A percentile compares a stretch with the other conserved stretches of the same genome.
phyloP scores from a whole-genome alignment of 2,113 vertebrate species.

The Rhinogobius similis region DNA sequence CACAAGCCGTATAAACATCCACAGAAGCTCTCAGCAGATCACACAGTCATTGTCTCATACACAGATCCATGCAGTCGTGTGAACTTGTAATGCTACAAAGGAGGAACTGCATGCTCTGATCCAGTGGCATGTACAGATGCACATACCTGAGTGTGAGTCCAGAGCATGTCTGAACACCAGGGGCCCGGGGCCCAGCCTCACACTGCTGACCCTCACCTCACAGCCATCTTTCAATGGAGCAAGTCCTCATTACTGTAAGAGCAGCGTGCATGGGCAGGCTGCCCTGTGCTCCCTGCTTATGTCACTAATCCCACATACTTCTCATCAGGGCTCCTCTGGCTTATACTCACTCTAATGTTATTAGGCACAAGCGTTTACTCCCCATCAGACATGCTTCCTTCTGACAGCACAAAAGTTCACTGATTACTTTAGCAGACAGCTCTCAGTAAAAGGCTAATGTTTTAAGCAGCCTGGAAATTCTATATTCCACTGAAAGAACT shows the following conservation, averaged over 20 bases:
- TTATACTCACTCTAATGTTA: slow-evolving; percentile 15
- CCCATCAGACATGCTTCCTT: slow-evolving; percentile 28
- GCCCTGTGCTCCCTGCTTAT: slow-evolving; percentile 14
- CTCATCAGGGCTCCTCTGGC: slow-evolving; percentile 21
- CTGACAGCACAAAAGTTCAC: slow-evolving; percentile 21
- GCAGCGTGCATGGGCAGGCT: slow-evolving; percentile 50
- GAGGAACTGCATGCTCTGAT: slow-evolving; percentile 35
- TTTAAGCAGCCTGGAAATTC: slow-evolving; percentile 38
- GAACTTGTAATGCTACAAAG: background rate
- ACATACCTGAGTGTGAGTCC: slow-evolving; percentile 44
- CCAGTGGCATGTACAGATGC: slow-evolving; percentile 37
- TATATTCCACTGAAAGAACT: slow-evolving; percentile 30
- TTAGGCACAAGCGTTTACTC: slow-evolving; percentile 29
- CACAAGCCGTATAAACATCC: background rate
- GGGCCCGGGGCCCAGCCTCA: slow-evolving; percentile 44
- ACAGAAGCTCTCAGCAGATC: background rate
- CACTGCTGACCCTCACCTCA: slow-evolving; percentile 56
- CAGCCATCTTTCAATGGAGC: slow-evolving; percentile 49
- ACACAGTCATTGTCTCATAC: slow-evolving; percentile 7
- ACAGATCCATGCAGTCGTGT: slow-evolving; percentile 10
- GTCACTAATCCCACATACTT: slow-evolving; percentile 25
- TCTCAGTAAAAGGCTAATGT: slow-evolving; percentile 33
- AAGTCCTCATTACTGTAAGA: slow-evolving; percentile 19
- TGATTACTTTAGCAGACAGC: slow-evolving; percentile 49
- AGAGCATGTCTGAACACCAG: slow-evolving; percentile 41